These are phyloP conservation scores for Biston betularia DNA, from an alignment of 2,888 invertebrate genomes.

Conservation along the genomic window DNA sequence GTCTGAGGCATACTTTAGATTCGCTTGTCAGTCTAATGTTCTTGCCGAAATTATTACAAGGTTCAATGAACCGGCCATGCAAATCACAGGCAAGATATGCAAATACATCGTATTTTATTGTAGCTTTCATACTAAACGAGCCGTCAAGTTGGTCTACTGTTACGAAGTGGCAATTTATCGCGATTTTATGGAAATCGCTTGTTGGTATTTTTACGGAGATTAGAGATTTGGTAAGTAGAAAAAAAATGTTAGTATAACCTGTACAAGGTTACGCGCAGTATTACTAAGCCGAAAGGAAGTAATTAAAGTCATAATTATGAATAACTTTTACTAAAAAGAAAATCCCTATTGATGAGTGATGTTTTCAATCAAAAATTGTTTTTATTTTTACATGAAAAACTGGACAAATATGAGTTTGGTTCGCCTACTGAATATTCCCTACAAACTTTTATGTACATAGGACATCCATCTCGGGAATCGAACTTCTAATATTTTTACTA, in stretches of 20 bases:
- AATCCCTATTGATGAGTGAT: too few relatives aligned
- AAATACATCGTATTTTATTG: constrained; percentile 15
- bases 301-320: too few relatives aligned
- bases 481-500: too few relatives aligned
- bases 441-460: too few relatives aligned
- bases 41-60: neutral
- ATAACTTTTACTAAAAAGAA: too few relatives aligned
- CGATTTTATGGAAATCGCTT: constrained; percentile 10
- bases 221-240: neutral
- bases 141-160: constrained; percentile 5
- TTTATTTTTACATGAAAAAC: too few relatives aligned
- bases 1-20: neutral
- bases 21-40: neutral
- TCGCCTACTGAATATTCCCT: too few relatives aligned
- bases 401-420: too few relatives aligned
- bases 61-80: neutral
- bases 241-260: neutral
- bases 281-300: too few relatives aligned
- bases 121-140: constrained; percentile 11
- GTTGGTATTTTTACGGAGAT: neutral
- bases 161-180: constrained; percentile 12
- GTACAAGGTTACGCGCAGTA: too few relatives aligned
- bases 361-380: too few relatives aligned
- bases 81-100: constrained; percentile 11
- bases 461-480: too few relatives aligned